phyloP scores from a whole-genome alignment of 2,113 vertebrate genomes.

The Gila orcuttii region DNA sequence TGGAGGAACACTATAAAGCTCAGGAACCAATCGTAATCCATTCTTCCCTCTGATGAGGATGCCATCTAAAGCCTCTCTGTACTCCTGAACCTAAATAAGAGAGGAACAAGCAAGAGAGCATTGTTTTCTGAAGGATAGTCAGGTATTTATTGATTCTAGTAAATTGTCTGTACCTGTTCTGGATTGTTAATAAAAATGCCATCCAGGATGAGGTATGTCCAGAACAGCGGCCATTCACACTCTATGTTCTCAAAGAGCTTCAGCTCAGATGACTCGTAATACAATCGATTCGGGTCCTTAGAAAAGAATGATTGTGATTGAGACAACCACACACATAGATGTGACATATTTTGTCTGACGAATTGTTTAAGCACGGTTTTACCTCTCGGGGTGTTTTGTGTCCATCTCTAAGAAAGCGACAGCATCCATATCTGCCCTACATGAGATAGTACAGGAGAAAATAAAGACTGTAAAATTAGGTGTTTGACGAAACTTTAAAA shows the following conservation, averaged over 20 bases:
- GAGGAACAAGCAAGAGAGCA: neutral
- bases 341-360: neutral
- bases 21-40: constrained; percentile 85
- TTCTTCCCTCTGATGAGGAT: constrained; percentile 91
- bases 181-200: constrained; percentile 88
- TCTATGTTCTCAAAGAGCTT: constrained; percentile 98
- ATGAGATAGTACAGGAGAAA: constrained; percentile 16
- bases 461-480: neutral
- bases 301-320: neutral
- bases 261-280: constrained; percentile 94
- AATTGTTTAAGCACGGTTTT: neutral
- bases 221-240: constrained; percentile 97
- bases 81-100: constrained; percentile 86
- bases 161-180: constrained; percentile 80
- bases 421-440: constrained; percentile 96
- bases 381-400: constrained; percentile 96
- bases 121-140: neutral
- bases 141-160: neutral
- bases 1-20: constrained; percentile 91
- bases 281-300: constrained; percentile 87
- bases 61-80: constrained; percentile 88
- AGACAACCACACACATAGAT: neutral
- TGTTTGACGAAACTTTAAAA: neutral
- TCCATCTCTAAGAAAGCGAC: constrained; percentile 93
- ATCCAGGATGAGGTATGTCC: constrained; percentile 95